A percentile compares a stretch with the other conserved stretches of the same genome.
Conservation (phyloP, 2,888 invertebrate species). For the Timema podura region DNA sequence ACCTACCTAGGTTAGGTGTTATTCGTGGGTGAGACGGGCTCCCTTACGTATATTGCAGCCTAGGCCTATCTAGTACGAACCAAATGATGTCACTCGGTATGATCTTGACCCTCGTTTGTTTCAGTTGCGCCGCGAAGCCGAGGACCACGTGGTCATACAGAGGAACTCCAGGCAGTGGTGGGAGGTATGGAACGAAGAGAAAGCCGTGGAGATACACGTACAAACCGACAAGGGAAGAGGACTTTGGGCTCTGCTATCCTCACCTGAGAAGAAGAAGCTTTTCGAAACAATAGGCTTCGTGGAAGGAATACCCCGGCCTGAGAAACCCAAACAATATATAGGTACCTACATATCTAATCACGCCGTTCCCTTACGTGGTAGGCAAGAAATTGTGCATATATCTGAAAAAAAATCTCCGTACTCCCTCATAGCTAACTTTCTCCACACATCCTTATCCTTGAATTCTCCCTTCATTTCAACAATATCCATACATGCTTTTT, state of each 20-base stretch:
- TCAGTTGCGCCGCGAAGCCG: constrained; percentile 42
- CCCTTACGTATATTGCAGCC: too few relatives aligned
- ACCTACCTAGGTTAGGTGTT: too few relatives aligned
- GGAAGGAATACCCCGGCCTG: constrained; percentile 44
- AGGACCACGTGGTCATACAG: constrained; percentile 42
- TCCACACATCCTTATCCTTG: too few relatives aligned
- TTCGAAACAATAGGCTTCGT: constrained; percentile 61
- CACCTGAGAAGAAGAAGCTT: constrained; percentile 58
- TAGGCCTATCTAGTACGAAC: too few relatives aligned
- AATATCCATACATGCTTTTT: too few relatives aligned
- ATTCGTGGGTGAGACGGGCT: too few relatives aligned
- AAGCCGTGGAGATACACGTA: constrained; percentile 45
- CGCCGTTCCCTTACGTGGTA: too few relatives aligned
- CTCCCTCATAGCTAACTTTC: too few relatives aligned
- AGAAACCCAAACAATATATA: constrained; percentile 56
- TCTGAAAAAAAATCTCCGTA: too few relatives aligned
- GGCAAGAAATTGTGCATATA: too few relatives aligned
- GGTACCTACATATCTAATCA: constrained; percentile 42
- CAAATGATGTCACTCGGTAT: too few relatives aligned
- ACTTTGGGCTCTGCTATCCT: constrained; percentile 59
- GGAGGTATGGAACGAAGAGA: constrained; percentile 43
- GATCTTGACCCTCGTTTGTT: constrained; percentile 12
- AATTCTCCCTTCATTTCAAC: too few relatives aligned
- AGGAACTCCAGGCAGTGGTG: constrained; percentile 51
- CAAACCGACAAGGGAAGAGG: constrained; percentile 52